phyloP scores from a whole-genome alignment of 92 coral and sea anemone species.

The Epizoanthus stellaris region DNA sequence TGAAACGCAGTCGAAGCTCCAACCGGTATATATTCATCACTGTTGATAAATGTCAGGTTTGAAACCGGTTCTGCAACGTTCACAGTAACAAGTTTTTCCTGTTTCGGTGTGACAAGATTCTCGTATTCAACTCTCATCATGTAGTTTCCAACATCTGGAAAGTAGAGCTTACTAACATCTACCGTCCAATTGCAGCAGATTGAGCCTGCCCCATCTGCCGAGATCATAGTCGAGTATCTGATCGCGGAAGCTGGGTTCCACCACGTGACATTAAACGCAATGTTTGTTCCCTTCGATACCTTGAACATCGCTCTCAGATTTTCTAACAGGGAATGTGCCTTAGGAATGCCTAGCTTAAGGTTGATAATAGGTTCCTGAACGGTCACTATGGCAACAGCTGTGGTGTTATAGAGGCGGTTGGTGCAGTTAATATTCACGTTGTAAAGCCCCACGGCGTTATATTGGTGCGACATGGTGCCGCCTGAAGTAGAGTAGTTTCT shows the following conservation, averaged over 20 bases:
- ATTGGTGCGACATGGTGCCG: slow-evolving; percentile 49
- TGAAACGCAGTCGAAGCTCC: slow-evolving; percentile 35
- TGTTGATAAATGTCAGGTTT: slow-evolving; percentile 33
- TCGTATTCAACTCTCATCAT: slow-evolving; percentile 48
- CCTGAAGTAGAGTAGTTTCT: slow-evolving; percentile 64
- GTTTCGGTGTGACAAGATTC: slow-evolving; percentile 68
- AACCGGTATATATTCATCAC: slow-evolving; percentile 56
- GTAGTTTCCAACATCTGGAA: slow-evolving; percentile 60
- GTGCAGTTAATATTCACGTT: slow-evolving; percentile 61
- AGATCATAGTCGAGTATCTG: slow-evolving; percentile 2
- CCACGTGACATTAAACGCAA: slow-evolving; percentile 66
- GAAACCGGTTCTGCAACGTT: slow-evolving; percentile 65
- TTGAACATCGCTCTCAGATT: slow-evolving; percentile 45
- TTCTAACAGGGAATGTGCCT: slow-evolving; percentile 54
- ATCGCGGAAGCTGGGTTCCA: slow-evolving; percentile 22
- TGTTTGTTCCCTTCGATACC: slow-evolving; percentile 66
- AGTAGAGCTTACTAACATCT: slow-evolving; percentile 31
- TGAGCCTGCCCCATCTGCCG: slow-evolving; percentile 31
- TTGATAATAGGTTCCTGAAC: slow-evolving; percentile 73
- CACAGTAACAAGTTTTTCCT: slow-evolving; percentile 35
- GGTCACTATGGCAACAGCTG: slow-evolving; percentile 36
- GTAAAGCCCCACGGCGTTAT: slow-evolving; percentile 52
- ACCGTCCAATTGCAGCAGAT: slow-evolving; percentile 44
- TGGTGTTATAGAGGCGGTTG: slow-evolving; percentile 75
- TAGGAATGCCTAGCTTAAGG: slow-evolving; percentile 48